phyloP scores from a whole-genome alignment of 2,113 vertebrate genomes.

The Paramormyrops kingsleyae region DNA sequence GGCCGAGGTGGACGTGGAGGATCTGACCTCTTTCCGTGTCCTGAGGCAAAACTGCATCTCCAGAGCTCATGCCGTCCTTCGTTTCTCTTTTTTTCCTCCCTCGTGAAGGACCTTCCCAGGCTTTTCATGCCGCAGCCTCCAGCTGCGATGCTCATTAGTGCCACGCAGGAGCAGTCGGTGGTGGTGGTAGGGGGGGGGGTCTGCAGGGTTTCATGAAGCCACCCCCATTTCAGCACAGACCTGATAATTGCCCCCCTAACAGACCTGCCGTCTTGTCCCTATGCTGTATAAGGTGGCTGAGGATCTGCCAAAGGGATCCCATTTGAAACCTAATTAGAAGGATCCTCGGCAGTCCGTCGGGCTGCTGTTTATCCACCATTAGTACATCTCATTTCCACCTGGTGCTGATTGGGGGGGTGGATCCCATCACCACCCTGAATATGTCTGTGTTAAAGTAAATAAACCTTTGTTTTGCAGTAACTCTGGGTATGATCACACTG shows the following conservation, averaged over 20 bases:
- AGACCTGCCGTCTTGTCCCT: background rate
- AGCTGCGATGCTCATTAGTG: background rate
- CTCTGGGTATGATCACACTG: background rate
- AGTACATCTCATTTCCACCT: background rate
- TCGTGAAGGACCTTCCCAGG: background rate
- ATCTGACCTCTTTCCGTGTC: background rate
- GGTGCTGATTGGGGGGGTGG: background rate
- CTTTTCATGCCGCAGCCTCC: background rate
- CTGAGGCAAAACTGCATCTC: background rate
- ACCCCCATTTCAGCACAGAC: background rate
- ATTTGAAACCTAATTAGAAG: background rate
- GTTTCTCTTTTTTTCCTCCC: background rate
- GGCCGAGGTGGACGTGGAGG: background rate
- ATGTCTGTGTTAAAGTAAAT: background rate
- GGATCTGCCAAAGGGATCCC: background rate
- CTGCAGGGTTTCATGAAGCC: background rate
- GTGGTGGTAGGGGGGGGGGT: background rate
- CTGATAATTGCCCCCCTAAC: background rate
- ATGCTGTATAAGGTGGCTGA: background rate
- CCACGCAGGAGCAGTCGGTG: background rate
- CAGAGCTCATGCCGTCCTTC: background rate
- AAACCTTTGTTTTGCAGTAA: background rate
- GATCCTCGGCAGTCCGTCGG: background rate
- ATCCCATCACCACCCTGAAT: background rate
- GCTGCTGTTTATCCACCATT: background rate